phyloP scores from a whole-genome alignment of 2,113 vertebrate genomes.

The Caretta caretta region DNA sequence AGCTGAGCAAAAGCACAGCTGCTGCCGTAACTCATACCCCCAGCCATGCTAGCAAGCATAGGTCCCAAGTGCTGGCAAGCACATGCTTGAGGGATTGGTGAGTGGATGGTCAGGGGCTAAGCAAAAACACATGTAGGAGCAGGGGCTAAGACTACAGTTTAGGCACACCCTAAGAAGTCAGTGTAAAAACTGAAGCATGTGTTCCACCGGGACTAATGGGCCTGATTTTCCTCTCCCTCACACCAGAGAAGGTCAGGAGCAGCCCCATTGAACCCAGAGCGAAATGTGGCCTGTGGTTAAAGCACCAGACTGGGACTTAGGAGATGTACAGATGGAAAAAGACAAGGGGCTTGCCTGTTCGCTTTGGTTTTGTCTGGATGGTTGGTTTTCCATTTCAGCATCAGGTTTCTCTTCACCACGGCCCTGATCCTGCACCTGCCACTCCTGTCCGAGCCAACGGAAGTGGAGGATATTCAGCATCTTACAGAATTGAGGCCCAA shows the following conservation, averaged over 20 bases:
- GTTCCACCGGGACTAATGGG: too few species aligned
- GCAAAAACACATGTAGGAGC: too few species aligned
- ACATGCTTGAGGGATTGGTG: too few species aligned
- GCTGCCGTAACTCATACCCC: too few species aligned
- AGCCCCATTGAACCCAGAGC: too few species aligned
- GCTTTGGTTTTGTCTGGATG: neutral
- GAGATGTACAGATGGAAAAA: neutral
- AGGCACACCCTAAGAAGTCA: too few species aligned
- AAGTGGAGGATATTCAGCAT: neutral
- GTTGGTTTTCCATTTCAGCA: neutral
- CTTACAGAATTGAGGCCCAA: neutral
- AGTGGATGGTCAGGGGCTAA: too few species aligned
- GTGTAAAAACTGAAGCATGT: too few species aligned
- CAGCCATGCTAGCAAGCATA: too few species aligned
- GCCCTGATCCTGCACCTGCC: neutral
- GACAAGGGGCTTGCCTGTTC: neutral
- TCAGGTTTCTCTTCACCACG: neutral
- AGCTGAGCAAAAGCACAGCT: too few species aligned
- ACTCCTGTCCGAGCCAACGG: neutral
- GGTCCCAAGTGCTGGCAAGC: too few species aligned
- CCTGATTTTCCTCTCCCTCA: neutral
- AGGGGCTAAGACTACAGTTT: too few species aligned
- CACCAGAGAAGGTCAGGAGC: neutral
- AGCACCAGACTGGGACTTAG: neutral
- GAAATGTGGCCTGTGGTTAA: neutral